Conservation (phyloP, 2,888 invertebrate genomes). For the Galeruca laticollis region DNA sequence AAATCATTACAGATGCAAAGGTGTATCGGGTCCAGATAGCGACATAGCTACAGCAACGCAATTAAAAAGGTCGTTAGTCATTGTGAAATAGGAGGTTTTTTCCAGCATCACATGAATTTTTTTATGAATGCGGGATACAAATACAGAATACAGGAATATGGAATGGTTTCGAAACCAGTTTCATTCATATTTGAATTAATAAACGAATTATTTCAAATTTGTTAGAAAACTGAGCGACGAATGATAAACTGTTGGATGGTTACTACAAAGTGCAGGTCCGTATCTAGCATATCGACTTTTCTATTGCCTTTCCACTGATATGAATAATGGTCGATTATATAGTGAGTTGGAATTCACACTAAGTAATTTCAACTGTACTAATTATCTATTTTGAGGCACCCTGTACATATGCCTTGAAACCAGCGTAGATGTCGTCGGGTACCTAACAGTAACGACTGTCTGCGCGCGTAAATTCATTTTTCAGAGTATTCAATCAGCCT, state of each 20-base stretch:
- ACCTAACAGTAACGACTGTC: no score
- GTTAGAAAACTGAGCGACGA: neutral
- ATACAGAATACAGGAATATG: neutral
- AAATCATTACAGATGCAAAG: conserved; percentile 1
- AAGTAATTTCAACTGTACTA: no score
- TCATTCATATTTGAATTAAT: neutral
- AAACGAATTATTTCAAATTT: neutral
- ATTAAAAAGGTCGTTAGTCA: conserved; percentile 18
- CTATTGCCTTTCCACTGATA: no score
- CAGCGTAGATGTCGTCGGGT: no score
- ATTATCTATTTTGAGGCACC: no score
- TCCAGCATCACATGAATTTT: neutral
- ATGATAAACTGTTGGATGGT: neutral
- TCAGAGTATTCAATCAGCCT: no score
- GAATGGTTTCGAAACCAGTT: neutral
- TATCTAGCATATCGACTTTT: neutral
- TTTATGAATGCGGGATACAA: neutral
- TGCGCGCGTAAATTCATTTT: no score
- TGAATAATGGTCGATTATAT: no score
- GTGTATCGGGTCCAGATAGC: conserved; percentile 11
- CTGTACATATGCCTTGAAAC: no score
- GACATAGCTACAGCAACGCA: conserved; percentile 1
- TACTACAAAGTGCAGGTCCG: neutral
- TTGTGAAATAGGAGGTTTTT: conserved; percentile 11
- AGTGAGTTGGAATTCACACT: no score